Evolutionary conservation across 2,888 invertebrate species (phyloP).

Genomic region (Abrostola triplasia): DNA sequence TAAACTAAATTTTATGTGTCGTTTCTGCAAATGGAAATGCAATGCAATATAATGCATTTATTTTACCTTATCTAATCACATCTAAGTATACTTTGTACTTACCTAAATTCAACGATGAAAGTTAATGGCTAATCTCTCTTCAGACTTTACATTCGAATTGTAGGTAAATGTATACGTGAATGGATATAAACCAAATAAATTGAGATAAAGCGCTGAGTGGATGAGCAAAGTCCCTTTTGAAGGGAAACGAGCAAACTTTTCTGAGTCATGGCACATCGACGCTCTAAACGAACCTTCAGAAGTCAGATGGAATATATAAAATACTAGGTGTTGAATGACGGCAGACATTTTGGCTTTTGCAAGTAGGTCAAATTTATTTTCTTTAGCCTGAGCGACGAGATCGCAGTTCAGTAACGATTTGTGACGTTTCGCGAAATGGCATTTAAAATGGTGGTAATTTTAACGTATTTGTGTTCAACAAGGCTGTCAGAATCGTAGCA

Average conservation of each 20-base stretch:
- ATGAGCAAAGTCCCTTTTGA: conserved; percentile 33
- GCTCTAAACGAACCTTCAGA: conserved; percentile 18
- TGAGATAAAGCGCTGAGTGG: conserved; percentile 27
- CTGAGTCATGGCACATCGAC: conserved; percentile 18
- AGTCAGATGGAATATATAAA: conserved; percentile 21
- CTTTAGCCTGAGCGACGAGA: background rate
- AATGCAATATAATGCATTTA: background rate
- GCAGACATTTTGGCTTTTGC: conserved; percentile 11
- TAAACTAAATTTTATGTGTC: too few relatives aligned
- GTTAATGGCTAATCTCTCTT: conserved; percentile 3
- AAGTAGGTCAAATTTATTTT: conserved; percentile 22
- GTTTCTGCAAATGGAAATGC: too few relatives aligned
- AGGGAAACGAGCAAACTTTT: conserved; percentile 35
- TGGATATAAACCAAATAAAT: conserved; percentile 42
- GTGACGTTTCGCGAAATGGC: background rate
- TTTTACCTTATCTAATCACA: background rate
- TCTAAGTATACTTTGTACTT: background rate
- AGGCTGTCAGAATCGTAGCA: too few relatives aligned
- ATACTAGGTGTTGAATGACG: conserved; percentile 13
- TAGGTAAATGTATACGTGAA: conserved; percentile 36
- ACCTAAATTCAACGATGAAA: background rate
- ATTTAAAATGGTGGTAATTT: too few relatives aligned
- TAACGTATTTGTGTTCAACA: too few relatives aligned
- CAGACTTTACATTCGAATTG: conserved; percentile 14
- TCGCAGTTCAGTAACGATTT: background rate